Conservation (phyloP, 2,888 invertebrate genomes). For the Disparrhopalites patrizii region DNA sequence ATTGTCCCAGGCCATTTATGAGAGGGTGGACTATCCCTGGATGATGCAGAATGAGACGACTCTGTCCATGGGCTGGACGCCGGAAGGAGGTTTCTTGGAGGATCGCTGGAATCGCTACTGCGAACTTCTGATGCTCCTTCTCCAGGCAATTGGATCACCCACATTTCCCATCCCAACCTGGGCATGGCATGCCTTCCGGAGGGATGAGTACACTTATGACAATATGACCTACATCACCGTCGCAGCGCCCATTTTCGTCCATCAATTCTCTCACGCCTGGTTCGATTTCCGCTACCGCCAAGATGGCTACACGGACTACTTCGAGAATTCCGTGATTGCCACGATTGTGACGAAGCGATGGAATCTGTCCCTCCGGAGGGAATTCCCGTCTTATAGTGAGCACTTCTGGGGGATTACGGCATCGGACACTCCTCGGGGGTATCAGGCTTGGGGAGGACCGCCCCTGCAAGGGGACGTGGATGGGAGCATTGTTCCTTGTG, state of each 20-base stretch:
- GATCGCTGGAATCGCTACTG: constrained; percentile 46
- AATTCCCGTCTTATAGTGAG: constrained; percentile 33
- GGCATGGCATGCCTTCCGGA: constrained; percentile 39
- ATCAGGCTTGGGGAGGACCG: constrained; percentile 39
- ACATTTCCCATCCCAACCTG: constrained; percentile 39
- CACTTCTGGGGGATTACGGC: constrained; percentile 46
- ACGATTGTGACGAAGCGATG: constrained; percentile 41
- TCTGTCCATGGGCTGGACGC: constrained; percentile 44
- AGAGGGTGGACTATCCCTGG: constrained; percentile 41
- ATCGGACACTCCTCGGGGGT: constrained; percentile 42
- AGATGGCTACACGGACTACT: constrained; percentile 42
- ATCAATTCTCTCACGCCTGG: constrained; percentile 45
- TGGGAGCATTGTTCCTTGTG: constrained; percentile 45
- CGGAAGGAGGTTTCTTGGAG: constrained; percentile 39
- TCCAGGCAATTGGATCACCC: constrained; percentile 43
- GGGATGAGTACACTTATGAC: constrained; percentile 33
- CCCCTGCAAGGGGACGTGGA: constrained; percentile 35
- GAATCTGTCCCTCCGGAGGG: constrained; percentile 24
- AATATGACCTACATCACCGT: constrained; percentile 39
- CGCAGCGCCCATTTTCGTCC: constrained; percentile 40
- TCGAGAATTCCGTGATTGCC: constrained; percentile 43
- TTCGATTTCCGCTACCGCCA: constrained; percentile 37
- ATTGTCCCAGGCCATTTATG: constrained; percentile 37
- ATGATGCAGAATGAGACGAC: constrained; percentile 41
- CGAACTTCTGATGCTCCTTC: constrained; percentile 42